Base-by-base conservation (phyloP, 2,888 invertebrate genomes). In the Trichacis sp. region DNA sequence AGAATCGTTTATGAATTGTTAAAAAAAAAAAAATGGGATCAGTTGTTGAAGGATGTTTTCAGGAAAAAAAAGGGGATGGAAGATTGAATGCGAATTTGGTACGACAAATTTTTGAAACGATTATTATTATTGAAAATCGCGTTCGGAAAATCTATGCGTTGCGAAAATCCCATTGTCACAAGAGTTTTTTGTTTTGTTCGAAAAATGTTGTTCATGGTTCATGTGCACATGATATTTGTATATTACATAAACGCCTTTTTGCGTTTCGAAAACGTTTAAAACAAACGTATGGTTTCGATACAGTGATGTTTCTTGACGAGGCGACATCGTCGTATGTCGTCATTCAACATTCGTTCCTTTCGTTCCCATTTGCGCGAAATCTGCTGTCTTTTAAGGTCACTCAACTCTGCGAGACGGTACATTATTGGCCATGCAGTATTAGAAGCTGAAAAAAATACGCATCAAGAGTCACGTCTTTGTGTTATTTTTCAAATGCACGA, bases 321-420 rank as follows among this genome's bases (percentile, higher is more conserved):
- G 29, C 65, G 64, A 50, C 67, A 67, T 49, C 57, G 59, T 56
- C 67, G 67, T 53, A 63, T 63, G 55, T 59, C 59, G 62, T 62
- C 62, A 19, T 49, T 11, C 52, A 53, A 67, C 55, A 67, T 62
- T 63, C 62, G 58, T 57, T 81, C 82, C 54, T 76, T 76, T 64
- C 77, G 76, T 62, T 74, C 74, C 83, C 83, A 83, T 42, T 84
- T 81, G 75, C 82, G 77, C 55, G 73, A 60, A 60, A 83, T 79
- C 69, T 82, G 81, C 72, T 80, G 81, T 67, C 78, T 74, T 69
- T 78, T 82, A 50, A 83, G 76, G 74, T 82, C 79, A 72, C 81
- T 84, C 73, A 81, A 68, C 65, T 82, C 82, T 70, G 77, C 72
- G 70, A 79, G 69, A 64, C 77, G 78, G 71, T 77, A 75, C 62